Percentiles rank a stretch among this genome's conserved stretches.
Conservation (phyloP, 2,113 vertebrate species). For the Vireo altiloquus region DNA sequence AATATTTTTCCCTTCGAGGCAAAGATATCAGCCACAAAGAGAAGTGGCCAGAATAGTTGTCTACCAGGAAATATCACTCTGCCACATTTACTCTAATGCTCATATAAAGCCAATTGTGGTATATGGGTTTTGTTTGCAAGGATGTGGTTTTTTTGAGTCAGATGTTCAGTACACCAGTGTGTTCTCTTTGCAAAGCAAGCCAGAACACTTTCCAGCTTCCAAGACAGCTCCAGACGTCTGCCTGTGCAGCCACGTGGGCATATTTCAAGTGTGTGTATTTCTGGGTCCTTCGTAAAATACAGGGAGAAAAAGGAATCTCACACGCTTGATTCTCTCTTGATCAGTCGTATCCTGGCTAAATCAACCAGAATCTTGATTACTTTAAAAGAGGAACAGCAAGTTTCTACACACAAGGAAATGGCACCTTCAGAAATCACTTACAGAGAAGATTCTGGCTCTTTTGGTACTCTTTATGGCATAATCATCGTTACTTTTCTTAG, state of each 20-base stretch:
- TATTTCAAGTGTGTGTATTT: background rate
- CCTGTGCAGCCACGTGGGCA: background rate
- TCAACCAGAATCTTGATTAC: background rate
- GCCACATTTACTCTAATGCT: background rate
- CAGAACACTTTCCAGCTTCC: background rate
- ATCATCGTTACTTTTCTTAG: background rate
- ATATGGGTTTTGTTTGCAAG: background rate
- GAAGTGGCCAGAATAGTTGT: background rate
- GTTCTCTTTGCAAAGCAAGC: background rate
- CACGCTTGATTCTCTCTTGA: background rate
- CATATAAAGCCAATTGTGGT: background rate
- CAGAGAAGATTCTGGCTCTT: background rate
- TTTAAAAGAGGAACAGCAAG: background rate
- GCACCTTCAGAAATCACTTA: background rate
- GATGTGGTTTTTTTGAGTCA: background rate
- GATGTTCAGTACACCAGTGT: background rate
- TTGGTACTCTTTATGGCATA: background rate
- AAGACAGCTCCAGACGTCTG: background rate
- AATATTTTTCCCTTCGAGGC: background rate
- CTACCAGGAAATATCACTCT: background rate
- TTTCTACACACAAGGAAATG: background rate
- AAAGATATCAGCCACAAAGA: background rate
- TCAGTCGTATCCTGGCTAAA: background rate
- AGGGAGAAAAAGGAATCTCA: background rate
- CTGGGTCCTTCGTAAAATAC: background rate